Conservation (phyloP, 2,888 invertebrate species). For the Hirtodrosophila cameraria region DNA sequence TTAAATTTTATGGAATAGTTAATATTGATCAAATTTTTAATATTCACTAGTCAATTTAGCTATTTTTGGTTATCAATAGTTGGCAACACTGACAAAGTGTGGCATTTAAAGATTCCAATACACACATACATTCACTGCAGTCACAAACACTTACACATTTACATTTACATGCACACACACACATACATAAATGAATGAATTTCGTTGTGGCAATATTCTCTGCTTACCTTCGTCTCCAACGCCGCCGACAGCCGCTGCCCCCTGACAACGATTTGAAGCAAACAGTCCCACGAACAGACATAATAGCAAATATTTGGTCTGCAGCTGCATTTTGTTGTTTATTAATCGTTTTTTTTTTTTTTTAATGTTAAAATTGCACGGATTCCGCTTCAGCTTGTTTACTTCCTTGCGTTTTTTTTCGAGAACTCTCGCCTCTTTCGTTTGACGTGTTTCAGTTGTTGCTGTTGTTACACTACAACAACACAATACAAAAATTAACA, state of each 20-base stretch:
- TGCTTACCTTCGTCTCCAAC: constrained; percentile 56
- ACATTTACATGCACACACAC: not conserved
- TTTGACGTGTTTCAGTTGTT: constrained; percentile 38
- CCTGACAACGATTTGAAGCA: constrained; percentile 62
- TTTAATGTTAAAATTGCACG: constrained; percentile 37
- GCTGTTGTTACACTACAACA: constrained; percentile 21
- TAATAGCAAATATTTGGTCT: constrained; percentile 67
- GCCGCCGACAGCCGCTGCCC: constrained; percentile 6
- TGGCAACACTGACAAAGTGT: too few species aligned
- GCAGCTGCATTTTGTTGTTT: constrained; percentile 74
- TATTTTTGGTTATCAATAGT: too few species aligned
- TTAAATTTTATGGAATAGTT: too few species aligned
- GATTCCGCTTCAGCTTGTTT: constrained; percentile 39
- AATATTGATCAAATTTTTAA: too few species aligned
- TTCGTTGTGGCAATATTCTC: constrained; percentile 49
- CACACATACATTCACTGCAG: constrained; percentile 23
- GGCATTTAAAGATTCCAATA: constrained; percentile 57
- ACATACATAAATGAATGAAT: constrained; percentile 25
- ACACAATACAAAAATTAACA: constrained; percentile 6
- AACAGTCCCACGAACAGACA: constrained; percentile 77
- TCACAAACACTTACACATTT: constrained; percentile 5
- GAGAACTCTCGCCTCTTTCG: constrained; percentile 20
- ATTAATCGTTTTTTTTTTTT: constrained; percentile 15
- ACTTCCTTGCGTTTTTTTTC: constrained; percentile 37
- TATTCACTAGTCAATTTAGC: too few species aligned